Evolutionary conservation across 2,797 vertebrate species (phyloP).

Genomic region (Geotrypetes seraphini): DNA sequence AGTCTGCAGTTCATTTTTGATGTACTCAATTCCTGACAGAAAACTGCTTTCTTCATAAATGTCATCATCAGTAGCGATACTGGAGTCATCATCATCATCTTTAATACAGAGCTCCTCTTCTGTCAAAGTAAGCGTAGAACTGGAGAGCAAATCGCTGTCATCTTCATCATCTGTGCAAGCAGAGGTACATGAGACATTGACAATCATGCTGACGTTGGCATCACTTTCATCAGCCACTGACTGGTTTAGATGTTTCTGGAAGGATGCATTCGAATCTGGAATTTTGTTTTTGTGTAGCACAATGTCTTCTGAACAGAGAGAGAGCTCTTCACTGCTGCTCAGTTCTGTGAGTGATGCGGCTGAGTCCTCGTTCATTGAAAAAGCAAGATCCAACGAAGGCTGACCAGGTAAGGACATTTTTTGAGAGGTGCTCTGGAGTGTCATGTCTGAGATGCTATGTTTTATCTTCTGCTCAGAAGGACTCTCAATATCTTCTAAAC

Average conservation of each 20-base stretch:
- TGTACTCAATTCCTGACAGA: slow-evolving; percentile 78
- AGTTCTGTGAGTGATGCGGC: slow-evolving; percentile 82
- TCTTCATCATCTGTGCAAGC: slow-evolving; percentile 94
- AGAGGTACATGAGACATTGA: slow-evolving; percentile 90
- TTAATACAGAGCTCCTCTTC: slow-evolving; percentile 86
- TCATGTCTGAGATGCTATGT: slow-evolving; percentile 84
- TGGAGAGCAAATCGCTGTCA: slow-evolving; percentile 90
- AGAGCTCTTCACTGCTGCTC: slow-evolving; percentile 85
- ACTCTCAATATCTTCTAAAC: slow-evolving; percentile 88
- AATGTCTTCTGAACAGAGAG: slow-evolving; percentile 82
- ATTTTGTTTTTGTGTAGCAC: slow-evolving; percentile 63
- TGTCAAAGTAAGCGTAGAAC: slow-evolving; percentile 90
- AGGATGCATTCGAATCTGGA: slow-evolving; percentile 60
- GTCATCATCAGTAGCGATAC: slow-evolving; percentile 76
- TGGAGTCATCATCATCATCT: slow-evolving; percentile 74
- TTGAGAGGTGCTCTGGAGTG: slow-evolving; percentile 68
- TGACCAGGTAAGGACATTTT: slow-evolving; percentile 60
- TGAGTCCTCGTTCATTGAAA: slow-evolving; percentile 76
- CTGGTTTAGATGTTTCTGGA: slow-evolving; percentile 61
- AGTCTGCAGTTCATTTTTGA: slow-evolving; percentile 82
- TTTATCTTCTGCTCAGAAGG: slow-evolving; percentile 79
- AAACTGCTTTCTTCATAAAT: slow-evolving; percentile 77
- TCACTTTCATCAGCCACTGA: slow-evolving; percentile 76
- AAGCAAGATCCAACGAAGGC: slow-evolving; percentile 56
- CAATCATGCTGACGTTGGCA: slow-evolving; percentile 90